Evolutionary conservation across 2,113 vertebrate genomes (phyloP), one percentile per base, ranked within the genome.

Genomic region (Setophaga petechia): DNA sequence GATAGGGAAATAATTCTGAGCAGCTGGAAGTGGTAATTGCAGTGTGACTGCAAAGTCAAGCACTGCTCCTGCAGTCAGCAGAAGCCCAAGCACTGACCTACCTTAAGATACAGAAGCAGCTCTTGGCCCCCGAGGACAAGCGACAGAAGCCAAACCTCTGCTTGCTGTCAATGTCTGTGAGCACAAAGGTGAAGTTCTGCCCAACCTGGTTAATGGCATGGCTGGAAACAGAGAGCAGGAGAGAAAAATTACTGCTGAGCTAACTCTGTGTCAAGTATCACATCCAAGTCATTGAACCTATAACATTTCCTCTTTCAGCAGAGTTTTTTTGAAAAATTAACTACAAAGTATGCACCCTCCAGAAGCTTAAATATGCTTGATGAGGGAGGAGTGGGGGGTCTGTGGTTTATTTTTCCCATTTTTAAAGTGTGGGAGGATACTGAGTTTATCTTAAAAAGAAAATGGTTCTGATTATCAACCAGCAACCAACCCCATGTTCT

Each of bases 161-260:
- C 95, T 99, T 99, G 98, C 99, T 99, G 97, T 99, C 99, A 96
- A 99, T 99, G 98, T 99, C 99, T 84, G 99, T 99, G 97, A 99
- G 98, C 91, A 99, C 99, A 95, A 99, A 99, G 0, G 99, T 99
- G 95, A 99, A 99, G 98, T 99, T 99, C 98, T 99, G 99, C 67
- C 99, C 99, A 41, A 99, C 98, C 94, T 99, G 99, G 96, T 98
- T 98, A 66, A 99, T 98, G 59, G 98, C 97, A 95, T 98, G 98
- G 97, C 99, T 99, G 98, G 25, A 87, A 97, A 89, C 43, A 95
- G 85, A 93, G 89, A 95, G 95, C 74, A 95, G 67, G 96, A 96
- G 89, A 67, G 69, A 86, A 63, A 91, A 91, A 80, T 95, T 84
- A 98, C 91, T 86, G 88, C 86, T 52, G 81, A 95, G 93, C 79